Evolutionary conservation across 1,140 invertebrate genomes (phyloP).

Genomic region (Psilanteris sp.): DNA sequence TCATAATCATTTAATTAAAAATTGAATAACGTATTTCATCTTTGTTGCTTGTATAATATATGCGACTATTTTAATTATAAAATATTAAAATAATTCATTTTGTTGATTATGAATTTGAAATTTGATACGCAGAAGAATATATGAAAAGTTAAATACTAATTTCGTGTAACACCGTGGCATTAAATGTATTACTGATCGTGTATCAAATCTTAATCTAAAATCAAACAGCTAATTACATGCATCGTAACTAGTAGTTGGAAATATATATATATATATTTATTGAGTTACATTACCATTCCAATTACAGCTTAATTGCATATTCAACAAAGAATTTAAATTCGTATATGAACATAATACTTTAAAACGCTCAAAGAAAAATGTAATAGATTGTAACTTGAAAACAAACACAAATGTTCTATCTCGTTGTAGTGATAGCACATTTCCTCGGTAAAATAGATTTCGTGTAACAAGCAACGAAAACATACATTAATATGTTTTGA

Average conservation of each 20-base stretch:
- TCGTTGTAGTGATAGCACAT: no score
- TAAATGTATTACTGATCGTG: conserved; percentile 14
- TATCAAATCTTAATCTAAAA: conserved; percentile 38
- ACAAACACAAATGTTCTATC: no score
- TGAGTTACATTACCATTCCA: conserved; percentile 40
- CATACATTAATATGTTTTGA: conserved; percentile 5
- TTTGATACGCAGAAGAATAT: neutral
- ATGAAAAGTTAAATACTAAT: conserved; percentile 19
- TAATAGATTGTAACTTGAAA: no score
- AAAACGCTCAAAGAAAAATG: no score
- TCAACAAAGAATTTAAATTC: conserved; percentile 10
- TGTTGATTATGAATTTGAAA: no score
- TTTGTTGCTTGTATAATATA: no score
- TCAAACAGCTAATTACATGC: conserved; percentile 38
- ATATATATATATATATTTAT: conserved; percentile 30
- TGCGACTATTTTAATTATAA: no score
- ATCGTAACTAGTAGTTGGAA: conserved; percentile 31
- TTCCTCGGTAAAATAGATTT: neutral
- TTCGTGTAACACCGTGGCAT: conserved; percentile 2
- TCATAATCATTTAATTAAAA: no score
- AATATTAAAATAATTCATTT: no score
- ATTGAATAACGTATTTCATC: no score
- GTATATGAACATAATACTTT: neutral
- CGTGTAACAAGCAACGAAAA: neutral
- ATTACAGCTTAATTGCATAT: conserved; percentile 27